Conservation (phyloP, 2,113 vertebrate species). For the Eleginops maclovinus region DNA sequence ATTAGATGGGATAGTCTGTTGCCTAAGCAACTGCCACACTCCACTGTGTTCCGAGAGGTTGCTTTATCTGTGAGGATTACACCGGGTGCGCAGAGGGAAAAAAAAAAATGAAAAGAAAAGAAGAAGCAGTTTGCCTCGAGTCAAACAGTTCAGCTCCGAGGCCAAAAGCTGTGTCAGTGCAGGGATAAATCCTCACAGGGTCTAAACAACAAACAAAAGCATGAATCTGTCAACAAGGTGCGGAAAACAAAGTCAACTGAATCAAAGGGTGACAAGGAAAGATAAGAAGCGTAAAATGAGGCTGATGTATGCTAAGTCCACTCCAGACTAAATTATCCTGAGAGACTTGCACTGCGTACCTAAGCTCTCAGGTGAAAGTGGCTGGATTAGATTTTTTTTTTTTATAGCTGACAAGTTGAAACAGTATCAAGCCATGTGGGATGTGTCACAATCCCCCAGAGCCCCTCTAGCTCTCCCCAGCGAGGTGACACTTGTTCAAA, state of each 20-base stretch:
- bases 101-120: not conserved
- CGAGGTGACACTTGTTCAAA: conserved; percentile 62
- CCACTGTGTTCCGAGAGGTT: conserved; percentile 66
- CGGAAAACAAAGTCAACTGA: conserved; percentile 61
- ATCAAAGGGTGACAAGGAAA: conserved; percentile 59
- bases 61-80: conserved; percentile 79
- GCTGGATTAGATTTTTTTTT: conserved; percentile 61
- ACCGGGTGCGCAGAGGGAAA: conserved; percentile 10
- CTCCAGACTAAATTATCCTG: conserved; percentile 65
- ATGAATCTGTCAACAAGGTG: conserved; percentile 62
- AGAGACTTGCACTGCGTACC: conserved; percentile 40
- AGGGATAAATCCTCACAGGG: conserved; percentile 67
- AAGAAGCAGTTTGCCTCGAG: conserved; percentile 60
- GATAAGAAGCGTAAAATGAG: conserved; percentile 69
- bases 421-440: conserved; percentile 53
- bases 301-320: conserved; percentile 76
- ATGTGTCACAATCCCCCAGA: conserved; percentile 55
- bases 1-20: conserved; percentile 79
- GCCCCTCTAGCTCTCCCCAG: conserved; percentile 18
- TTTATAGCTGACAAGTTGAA: conserved; percentile 62
- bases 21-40: conserved; percentile 77
- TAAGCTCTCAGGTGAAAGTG: conserved; percentile 66
- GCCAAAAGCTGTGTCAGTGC: conserved; percentile 70
- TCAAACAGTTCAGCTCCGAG: conserved; percentile 68
- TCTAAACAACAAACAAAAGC: conserved; percentile 73